Evolutionary conservation across 92 coral and sea anemone genomes (phyloP).

Genomic region (Bergia sp.): DNA sequence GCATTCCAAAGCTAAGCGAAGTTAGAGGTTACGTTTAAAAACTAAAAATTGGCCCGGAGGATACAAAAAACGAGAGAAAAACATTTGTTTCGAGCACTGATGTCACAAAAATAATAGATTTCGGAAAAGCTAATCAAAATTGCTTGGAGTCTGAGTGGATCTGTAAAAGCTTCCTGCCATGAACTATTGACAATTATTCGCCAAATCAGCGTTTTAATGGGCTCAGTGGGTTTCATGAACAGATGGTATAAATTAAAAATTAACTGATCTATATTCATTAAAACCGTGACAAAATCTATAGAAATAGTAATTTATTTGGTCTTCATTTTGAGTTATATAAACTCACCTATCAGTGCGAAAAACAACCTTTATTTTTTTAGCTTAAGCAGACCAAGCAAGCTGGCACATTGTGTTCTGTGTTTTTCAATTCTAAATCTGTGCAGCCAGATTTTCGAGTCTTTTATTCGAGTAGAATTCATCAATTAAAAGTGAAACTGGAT

Average conservation of each 20-base stretch:
- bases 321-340: not conserved
- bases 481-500: not conserved
- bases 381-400: not conserved
- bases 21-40: not conserved
- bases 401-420: not conserved
- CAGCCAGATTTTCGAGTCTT: not conserved
- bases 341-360: not conserved
- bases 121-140: not conserved
- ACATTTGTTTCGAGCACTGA: not conserved
- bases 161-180: constrained; percentile 17
- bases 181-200: not conserved
- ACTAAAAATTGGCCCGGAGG: not conserved
- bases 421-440: not conserved
- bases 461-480: not conserved
- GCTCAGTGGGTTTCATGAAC: constrained; percentile 21
- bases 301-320: not conserved
- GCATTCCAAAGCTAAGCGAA: not conserved
- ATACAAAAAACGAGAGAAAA: not conserved
- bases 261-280: not conserved
- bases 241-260: not conserved
- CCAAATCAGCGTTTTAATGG: constrained; percentile 34
- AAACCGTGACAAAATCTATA: not conserved
- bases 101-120: not conserved
- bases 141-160: not conserved
- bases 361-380: not conserved